Evolutionary conservation across 1,140 invertebrate genomes (phyloP).

Genomic region (Rhagoletis zephyria): DNA sequence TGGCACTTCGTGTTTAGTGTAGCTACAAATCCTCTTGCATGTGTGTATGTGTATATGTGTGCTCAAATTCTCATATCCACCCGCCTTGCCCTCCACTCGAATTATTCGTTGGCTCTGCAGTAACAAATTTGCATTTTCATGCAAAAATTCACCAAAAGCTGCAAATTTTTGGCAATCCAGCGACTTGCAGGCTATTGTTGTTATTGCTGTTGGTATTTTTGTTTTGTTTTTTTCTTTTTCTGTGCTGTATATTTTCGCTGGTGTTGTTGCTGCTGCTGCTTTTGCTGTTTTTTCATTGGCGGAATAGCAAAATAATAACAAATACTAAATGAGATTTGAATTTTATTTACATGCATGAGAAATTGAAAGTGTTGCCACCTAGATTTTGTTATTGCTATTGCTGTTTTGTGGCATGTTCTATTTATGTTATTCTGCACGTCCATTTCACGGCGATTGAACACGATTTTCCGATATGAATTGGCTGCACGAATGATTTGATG

Average conservation of each 20-base stretch:
- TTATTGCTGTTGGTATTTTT: background rate
- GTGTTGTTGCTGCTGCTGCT: background rate
- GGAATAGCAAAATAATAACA: slow-evolving; percentile 21
- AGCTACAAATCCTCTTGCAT: too few relatives aligned
- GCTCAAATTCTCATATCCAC: background rate
- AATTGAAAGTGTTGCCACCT: slow-evolving; percentile 34
- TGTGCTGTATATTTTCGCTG: too few relatives aligned
- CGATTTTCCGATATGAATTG: slow-evolving; percentile 32
- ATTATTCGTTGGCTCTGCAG: background rate
- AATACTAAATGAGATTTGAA: slow-evolving; percentile 50
- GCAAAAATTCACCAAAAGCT: slow-evolving; percentile 13
- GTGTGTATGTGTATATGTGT: background rate
- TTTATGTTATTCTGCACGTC: background rate
- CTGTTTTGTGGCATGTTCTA: background rate
- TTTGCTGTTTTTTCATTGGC: background rate
- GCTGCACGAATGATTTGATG: slow-evolving; percentile 46
- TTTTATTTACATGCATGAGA: slow-evolving; percentile 38
- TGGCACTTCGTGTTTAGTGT: background rate
- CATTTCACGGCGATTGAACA: slow-evolving; percentile 43
- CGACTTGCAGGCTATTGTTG: background rate
- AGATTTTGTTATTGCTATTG: background rate
- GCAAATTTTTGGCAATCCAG: slow-evolving; percentile 32
- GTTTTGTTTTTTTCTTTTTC: too few relatives aligned
- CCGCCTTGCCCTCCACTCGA: background rate
- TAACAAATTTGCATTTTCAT: slow-evolving; percentile 35